Conservation (phyloP, 1,140 invertebrate genomes). For the Nasonia longicornis region DNA sequence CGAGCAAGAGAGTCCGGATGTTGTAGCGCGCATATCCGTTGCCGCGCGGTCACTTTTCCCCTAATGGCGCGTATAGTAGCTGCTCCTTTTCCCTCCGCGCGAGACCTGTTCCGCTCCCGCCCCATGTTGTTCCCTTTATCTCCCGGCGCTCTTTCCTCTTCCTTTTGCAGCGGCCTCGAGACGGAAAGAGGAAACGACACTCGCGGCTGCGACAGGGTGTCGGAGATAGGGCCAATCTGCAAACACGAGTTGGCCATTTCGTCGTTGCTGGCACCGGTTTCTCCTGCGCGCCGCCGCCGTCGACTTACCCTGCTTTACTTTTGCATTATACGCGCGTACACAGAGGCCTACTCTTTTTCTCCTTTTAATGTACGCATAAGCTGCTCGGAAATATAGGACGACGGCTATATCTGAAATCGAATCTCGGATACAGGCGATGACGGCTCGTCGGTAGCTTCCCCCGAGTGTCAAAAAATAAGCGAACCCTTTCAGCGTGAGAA, state of each 20-base stretch:
- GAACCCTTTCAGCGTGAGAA: neutral
- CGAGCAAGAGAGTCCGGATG: conserved; percentile 17
- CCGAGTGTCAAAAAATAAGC: neutral
- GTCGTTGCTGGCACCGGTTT: conserved; percentile 48
- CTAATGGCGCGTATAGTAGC: conserved; percentile 9
- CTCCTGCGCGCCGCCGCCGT: conserved; percentile 31
- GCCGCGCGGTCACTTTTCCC: conserved; percentile 28
- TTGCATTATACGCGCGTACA: too few species aligned
- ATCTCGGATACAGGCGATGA: conserved; percentile 43
- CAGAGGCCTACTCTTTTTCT: neutral
- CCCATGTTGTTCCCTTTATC: neutral
- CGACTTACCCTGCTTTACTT: neutral
- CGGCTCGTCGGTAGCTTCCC: conserved; percentile 2
- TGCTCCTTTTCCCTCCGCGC: conserved; percentile 29
- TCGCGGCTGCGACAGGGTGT: conserved; percentile 61
- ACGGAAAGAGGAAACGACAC: conserved; percentile 66
- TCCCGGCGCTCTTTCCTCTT: conserved; percentile 40
- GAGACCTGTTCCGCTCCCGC: neutral
- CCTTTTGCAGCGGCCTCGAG: conserved; percentile 42
- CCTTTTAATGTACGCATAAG: neutral
- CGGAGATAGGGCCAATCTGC: conserved; percentile 68
- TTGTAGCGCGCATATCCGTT: conserved; percentile 12
- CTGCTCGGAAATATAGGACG: neutral
- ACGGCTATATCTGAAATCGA: conserved; percentile 51
- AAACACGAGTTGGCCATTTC: conserved; percentile 69